phyloP scores from a whole-genome alignment of 2,113 vertebrate species.

The Aptenodytes forsteri region DNA sequence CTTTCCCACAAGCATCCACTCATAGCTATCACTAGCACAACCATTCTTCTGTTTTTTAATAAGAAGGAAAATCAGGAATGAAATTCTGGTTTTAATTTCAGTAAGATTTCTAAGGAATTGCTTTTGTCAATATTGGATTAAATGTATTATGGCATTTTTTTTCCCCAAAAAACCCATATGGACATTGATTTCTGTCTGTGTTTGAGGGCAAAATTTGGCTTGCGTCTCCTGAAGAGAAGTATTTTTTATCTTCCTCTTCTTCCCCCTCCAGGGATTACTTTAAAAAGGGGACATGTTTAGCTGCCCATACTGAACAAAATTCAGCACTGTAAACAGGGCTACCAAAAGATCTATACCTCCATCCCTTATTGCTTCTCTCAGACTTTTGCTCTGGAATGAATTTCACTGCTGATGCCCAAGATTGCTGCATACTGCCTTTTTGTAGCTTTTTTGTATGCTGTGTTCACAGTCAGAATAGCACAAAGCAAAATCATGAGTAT shows the following conservation, averaged over 20 bases:
- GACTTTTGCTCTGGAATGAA: background rate
- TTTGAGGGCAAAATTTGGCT: background rate
- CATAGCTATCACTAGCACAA: background rate
- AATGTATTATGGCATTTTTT: background rate
- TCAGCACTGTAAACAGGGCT: background rate
- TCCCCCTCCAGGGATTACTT: background rate
- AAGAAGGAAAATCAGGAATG: background rate
- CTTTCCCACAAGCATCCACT: background rate
- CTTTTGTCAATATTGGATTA: background rate
- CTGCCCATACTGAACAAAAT: background rate
- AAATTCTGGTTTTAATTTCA: background rate
- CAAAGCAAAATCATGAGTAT: background rate
- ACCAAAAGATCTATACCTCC: background rate
- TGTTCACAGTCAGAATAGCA: background rate
- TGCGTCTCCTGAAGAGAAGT: background rate
- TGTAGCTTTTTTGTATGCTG: background rate
- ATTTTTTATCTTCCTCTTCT: background rate
- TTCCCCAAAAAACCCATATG: fast-evolving
- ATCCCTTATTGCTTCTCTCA: background rate
- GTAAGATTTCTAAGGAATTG: background rate
- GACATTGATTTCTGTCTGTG: background rate
- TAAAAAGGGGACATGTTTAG: background rate
- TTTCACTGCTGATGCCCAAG: background rate
- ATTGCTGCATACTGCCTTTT: background rate
- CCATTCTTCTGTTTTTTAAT: background rate